Base-by-base conservation (phyloP, 2,888 invertebrate species). In the Apamea epomidion region DNA sequence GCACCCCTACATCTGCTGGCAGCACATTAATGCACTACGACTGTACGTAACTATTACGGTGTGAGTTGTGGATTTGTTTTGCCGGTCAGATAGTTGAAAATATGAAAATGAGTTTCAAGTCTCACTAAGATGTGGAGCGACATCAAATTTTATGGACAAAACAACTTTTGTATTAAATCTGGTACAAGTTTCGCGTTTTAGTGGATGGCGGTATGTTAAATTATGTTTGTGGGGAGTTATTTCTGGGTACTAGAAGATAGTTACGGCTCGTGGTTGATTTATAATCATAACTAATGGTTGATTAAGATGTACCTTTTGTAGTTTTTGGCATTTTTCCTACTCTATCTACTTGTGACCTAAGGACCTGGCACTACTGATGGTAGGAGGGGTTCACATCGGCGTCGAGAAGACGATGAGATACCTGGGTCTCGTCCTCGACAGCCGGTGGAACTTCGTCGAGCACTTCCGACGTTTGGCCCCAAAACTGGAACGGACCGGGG, bases 51-150 rank as follows among this genome's bases (percentile, higher is more conserved):
- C 94, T 95, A 95, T 95, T 95, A 94, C 93, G 85, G 87, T 67
- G 94, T 96, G 96, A 96, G 95, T 96, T 96, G 96, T 96, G 95
- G 95, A 95, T 96, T 95, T 96, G 96, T 96, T 96, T 96, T 96
- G 95, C 93, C 92, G 93, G 91, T 93, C 95, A 94, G 93, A 95
- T 94, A 93, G 93, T 92, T 94, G 93, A 93, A 94, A 95, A 95
- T 95, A 96, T 96, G 95, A 96, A 95, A 95, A 96, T 95, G 93
- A 95, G 95, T 94, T 94, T 93, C 93, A 92, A 93, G 92, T 94
- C 91, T 89, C 91, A 85, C 82, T 78, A 90, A 90, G 90, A 90
- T 88, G 91, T 92, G 91, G 92, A 91, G 90, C 91, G 90, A 92
- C 92, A 91, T 90, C 89, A 91, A 91, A 92, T 93, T 93, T 93